Evolutionary conservation across 2,113 vertebrate genomes (phyloP), one percentile per base, ranked within the genome.

Genomic region (Naja naja): DNA sequence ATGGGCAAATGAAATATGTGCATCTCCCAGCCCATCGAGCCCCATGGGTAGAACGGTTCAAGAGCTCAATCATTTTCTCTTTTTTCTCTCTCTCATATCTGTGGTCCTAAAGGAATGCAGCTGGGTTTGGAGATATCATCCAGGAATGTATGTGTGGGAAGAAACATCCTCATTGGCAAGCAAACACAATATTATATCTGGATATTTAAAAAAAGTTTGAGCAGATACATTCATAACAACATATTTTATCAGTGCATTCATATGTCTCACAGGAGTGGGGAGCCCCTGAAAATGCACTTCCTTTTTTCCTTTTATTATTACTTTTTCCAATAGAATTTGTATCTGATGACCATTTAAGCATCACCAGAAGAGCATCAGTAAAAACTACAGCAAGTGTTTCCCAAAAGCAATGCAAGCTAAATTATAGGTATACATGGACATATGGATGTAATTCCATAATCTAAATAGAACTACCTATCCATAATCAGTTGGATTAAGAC

Each of bases 101-200:
- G 34, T 89, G 86, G 43, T 85, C 88, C 54, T 60, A 74, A 23
- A 90, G 88, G 88, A 93, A 93, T 93, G 88, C 52, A 89, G 53
- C 45, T 45, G 30, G 47, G 49, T 23, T 93, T 22, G 43, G 88
- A 85, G 88, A 89, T 85, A 89, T 90, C 74, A 85, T 27, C 54
- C 92, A 86, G 54, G 92, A 93, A 93, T 93, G 92, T 10, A 60
- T 90, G 74, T 8, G 74, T 89, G 92, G 88, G 92, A 86, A 90
- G 92, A 93, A 90, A 90, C 88, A 60, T 90, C 74, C 69, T 90
- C 20, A 55, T 45, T 60, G 69, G 69, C 88, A 85, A 89, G 12
- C 54, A 89, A 89, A 58, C 30, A 89, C 69, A 34, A 47, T 43
- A 43, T 47, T 25, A 49, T 89, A 90, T 93, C 92, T 93, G 92